Percentiles rank a stretch among this genome's conserved stretches.
Conservation (phyloP, 2,888 invertebrate species). For the Aphrophora alni region DNA sequence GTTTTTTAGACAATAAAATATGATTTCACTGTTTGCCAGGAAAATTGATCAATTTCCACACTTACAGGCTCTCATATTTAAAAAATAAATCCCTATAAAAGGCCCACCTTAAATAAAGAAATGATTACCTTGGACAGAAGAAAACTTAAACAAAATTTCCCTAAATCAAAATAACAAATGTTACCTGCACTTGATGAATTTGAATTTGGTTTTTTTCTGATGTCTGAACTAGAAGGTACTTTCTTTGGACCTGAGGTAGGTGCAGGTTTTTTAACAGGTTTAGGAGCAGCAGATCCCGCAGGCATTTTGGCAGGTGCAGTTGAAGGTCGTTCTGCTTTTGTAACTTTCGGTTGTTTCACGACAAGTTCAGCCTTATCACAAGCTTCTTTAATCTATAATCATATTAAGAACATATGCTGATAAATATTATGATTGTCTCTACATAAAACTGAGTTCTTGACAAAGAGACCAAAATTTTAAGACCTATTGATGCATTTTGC, state of each 20-base stretch:
- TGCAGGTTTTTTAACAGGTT: constrained; percentile 61
- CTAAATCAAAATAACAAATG: too few species aligned
- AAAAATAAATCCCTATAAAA: too few species aligned
- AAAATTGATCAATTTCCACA: too few species aligned
- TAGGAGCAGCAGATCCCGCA: constrained; percentile 61
- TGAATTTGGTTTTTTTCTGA: not conserved
- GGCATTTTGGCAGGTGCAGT: constrained; percentile 53
- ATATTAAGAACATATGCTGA: not conserved
- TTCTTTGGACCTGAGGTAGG: constrained; percentile 50
- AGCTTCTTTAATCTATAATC: constrained; percentile 83
- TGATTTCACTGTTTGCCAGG: too few species aligned
- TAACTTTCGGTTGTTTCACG: constrained; percentile 63
- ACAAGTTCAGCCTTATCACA: constrained; percentile 90
- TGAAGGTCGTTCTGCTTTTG: constrained; percentile 56
- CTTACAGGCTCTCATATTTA: too few species aligned
- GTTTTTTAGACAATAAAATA: too few species aligned
- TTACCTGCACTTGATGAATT: not conserved
- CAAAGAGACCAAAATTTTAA: not conserved
- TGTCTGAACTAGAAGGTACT: constrained; percentile 49
- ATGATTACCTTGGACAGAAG: too few species aligned
- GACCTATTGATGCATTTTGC: not conserved
- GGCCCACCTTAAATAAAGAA: too few species aligned
- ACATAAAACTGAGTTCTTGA: too few species aligned
- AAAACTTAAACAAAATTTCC: too few species aligned
- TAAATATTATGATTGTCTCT: too few species aligned